Evolutionary conservation across 2,797 vertebrate species (phyloP).

Genomic region (Lindbergichthys nudifrons): DNA sequence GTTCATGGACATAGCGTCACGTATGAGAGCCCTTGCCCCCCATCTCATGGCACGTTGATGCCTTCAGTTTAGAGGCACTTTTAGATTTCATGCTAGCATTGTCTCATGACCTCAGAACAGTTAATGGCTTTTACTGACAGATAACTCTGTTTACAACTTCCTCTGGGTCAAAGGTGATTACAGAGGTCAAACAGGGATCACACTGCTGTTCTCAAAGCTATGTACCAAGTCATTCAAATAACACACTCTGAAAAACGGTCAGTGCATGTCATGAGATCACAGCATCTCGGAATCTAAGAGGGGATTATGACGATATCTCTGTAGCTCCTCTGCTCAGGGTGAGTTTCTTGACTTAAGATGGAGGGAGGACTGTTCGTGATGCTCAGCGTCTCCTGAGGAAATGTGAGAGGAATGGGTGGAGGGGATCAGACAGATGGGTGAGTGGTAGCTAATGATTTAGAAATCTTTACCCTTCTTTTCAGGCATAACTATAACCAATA

Average conservation of each 20-base stretch:
- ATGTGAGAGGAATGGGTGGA: conserved; percentile 8
- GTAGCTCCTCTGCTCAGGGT: conserved; percentile 39
- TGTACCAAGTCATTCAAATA: background rate
- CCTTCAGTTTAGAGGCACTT: conserved; percentile 14
- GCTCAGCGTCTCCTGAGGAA: conserved; percentile 8
- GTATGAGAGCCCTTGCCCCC: conserved; percentile 7
- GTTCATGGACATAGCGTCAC: conserved; percentile 43
- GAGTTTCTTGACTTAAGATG: conserved; percentile 40
- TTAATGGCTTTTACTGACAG: conserved; percentile 40
- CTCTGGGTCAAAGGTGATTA: conserved; percentile 61
- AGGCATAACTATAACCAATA: conserved; percentile 3
- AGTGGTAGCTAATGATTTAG: conserved; percentile 18
- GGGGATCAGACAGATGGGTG: conserved; percentile 41
- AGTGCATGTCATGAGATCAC: conserved; percentile 42
- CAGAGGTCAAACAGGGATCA: conserved; percentile 44
- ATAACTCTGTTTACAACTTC: conserved; percentile 54
- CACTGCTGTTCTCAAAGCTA: conserved; percentile 25
- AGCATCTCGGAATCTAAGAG: conserved; percentile 26
- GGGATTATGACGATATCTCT: conserved; percentile 48
- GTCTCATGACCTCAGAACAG: conserved; percentile 33
- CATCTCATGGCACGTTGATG: conserved; percentile 21
- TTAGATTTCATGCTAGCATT: background rate
- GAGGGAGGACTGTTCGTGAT: conserved; percentile 36
- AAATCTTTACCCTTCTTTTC: conserved; percentile 24
- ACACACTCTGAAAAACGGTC: conserved; percentile 16